These are phyloP conservation scores for Aquatica leii DNA, from an alignment of 2,888 invertebrate genomes.

Conservation along the genomic window DNA sequence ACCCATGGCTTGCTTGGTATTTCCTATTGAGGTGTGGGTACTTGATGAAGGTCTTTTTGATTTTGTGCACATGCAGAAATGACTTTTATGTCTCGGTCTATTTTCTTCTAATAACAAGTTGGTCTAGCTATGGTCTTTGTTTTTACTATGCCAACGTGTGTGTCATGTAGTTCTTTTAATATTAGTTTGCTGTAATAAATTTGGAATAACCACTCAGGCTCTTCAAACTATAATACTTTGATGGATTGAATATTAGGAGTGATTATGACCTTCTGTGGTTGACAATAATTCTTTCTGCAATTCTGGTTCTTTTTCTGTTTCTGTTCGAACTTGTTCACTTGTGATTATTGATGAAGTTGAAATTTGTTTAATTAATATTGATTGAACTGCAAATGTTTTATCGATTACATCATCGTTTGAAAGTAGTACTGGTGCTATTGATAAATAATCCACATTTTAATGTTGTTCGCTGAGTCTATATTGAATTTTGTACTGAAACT, in stretches of 20 bases:
- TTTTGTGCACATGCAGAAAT: neutral
- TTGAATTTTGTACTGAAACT: conserved; percentile 23
- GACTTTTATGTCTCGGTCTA: conserved; percentile 9
- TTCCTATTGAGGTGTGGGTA: neutral
- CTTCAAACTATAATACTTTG: neutral
- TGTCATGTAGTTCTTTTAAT: conserved; percentile 41
- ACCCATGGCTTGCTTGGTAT: neutral
- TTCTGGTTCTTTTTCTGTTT: too few species aligned
- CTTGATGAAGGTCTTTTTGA: neutral
- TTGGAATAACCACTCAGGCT: conserved; percentile 31
- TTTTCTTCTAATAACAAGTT: conserved; percentile 24
- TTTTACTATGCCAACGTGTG: conserved; percentile 29
- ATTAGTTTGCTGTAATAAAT: conserved; percentile 29
- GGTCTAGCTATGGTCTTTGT: conserved; percentile 21
- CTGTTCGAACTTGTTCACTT: too few species aligned
- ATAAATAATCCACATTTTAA: conserved; percentile 23
- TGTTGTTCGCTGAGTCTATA: neutral
- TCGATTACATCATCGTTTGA: conserved; percentile 4
- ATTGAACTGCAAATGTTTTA: neutral
- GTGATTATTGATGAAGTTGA: too few species aligned
- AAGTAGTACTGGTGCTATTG: conserved; percentile 14
- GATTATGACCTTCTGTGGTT: neutral
- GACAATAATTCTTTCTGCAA: too few species aligned
- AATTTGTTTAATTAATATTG: conserved; percentile 10
- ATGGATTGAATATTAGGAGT: neutral